A percentile compares a stretch with the other conserved stretches of the same genome.
These are phyloP conservation scores for Dione juno DNA, from an alignment of 2,888 invertebrate genomes.

Conservation along the genomic window DNA sequence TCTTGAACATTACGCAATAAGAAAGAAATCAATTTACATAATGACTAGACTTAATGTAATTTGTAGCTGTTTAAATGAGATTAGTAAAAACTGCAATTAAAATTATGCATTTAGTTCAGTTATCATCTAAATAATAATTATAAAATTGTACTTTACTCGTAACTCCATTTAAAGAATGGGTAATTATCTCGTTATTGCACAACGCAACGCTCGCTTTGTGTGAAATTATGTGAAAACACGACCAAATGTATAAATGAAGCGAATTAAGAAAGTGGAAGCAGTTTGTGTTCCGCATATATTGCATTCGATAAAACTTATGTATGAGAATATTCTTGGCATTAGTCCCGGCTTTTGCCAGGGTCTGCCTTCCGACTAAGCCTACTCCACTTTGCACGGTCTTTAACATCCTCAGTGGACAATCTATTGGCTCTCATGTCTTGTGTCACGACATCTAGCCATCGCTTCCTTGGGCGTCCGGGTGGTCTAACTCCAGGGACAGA, in stretches of 20 bases:
- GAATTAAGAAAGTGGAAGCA: neutral
- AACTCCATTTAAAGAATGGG: neutral
- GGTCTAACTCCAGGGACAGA: too few relatives aligned
- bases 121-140: neutral
- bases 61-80: neutral
- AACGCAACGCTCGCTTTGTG: slow-evolving; percentile 7
- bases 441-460: too few relatives aligned
- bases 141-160: slow-evolving; percentile 2
- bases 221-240: neutral
- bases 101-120: slow-evolving; percentile 4
- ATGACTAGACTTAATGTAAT: neutral
- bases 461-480: too few relatives aligned
- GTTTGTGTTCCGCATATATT: slow-evolving; percentile 1
- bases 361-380: too few relatives aligned
- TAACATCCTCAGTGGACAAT: too few relatives aligned
- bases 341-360: too few relatives aligned
- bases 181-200: neutral
- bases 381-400: too few relatives aligned
- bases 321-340: neutral
- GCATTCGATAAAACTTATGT: neutral
- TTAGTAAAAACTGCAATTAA: slow-evolving; percentile 5
- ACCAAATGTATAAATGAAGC: neutral
- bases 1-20: neutral
- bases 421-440: too few relatives aligned
- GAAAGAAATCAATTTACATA: neutral